phyloP scores from a whole-genome alignment of 1,140 invertebrate species.

The Formica exsecta region DNA sequence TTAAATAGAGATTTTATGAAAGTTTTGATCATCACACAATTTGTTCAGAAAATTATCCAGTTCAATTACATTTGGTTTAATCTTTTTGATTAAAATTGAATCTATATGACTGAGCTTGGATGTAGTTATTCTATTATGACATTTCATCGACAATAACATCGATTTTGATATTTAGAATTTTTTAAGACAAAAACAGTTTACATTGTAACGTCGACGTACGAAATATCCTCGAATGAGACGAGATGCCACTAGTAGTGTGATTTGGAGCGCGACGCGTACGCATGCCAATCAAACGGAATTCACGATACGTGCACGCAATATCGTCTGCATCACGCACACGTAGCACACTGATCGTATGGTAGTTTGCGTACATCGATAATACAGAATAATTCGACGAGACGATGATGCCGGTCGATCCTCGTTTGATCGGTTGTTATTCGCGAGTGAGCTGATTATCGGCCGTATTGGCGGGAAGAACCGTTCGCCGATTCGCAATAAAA shows the following conservation, averaged over 20 bases:
- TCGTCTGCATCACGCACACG: conserved; percentile 34
- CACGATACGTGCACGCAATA: conserved; percentile 65
- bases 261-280: conserved; percentile 29
- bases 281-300: conserved; percentile 61
- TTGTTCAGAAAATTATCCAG: neutral
- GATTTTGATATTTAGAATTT: neutral
- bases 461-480: neutral
- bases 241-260: conserved; percentile 17
- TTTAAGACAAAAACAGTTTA: too few species aligned
- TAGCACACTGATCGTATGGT: conserved; percentile 31
- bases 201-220: neutral
- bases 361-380: conserved; percentile 17
- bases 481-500: conserved; percentile 17
- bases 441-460: neutral
- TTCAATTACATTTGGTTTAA: neutral
- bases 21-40: neutral
- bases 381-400: conserved; percentile 9
- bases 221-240: conserved; percentile 20
- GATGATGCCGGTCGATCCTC: neutral
- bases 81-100: neutral
- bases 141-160: neutral
- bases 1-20: neutral
- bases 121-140: neutral
- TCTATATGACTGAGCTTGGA: neutral
- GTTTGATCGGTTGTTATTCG: neutral